Conservation (phyloP, 2,888 invertebrate species). For the Caenorhabditis sp. region DNA sequence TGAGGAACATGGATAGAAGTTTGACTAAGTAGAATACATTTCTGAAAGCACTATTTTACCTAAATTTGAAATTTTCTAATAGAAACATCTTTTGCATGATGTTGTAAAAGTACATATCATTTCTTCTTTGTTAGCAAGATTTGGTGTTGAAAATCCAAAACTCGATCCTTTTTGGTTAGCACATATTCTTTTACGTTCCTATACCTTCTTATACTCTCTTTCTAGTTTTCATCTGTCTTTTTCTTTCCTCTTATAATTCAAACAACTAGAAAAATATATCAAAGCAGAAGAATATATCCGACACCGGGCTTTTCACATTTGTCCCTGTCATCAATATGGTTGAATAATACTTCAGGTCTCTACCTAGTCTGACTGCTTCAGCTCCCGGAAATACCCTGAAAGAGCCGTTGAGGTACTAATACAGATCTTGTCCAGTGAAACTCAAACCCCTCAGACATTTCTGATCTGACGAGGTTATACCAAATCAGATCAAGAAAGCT, state of each 20-base stretch:
- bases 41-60: background rate
- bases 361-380: conserved; percentile 77
- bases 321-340: conserved; percentile 25
- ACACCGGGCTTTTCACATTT: conserved; percentile 7
- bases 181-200: background rate
- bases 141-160: conserved; percentile 20
- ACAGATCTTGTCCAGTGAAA: conserved; percentile 29
- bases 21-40: background rate
- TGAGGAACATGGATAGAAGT: too few species aligned
- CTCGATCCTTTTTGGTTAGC: conserved; percentile 8
- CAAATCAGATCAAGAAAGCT: background rate
- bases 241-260: background rate
- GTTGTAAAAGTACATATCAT: background rate
- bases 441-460: conserved; percentile 5
- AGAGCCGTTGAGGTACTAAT: conserved; percentile 75
- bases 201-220: background rate
- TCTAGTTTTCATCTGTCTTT: conserved; percentile 15
- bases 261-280: background rate
- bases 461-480: background rate
- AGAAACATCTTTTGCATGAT: background rate
- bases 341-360: conserved; percentile 69
- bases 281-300: background rate
- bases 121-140: conserved; percentile 32
- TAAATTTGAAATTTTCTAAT: background rate
- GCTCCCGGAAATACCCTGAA: conserved; percentile 76